Conservation (phyloP, 2,113 vertebrate genomes). For the Sphyrna mokarran region DNA sequence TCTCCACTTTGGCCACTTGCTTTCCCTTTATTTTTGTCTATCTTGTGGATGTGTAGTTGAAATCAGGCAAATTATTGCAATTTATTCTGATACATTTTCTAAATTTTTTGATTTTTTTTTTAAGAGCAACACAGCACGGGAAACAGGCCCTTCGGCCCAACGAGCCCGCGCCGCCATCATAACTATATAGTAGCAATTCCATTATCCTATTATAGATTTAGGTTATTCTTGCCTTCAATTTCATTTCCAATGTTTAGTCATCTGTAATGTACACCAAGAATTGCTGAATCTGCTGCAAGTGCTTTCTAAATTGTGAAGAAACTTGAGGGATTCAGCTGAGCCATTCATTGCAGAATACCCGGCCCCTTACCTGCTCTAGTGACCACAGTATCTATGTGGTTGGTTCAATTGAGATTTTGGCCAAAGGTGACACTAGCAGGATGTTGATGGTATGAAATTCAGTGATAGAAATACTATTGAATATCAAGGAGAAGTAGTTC, state of each 20-base stretch:
- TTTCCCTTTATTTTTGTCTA: neutral
- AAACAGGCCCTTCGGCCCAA: too few relatives aligned
- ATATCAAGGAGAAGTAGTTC: neutral
- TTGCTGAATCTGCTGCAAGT: neutral
- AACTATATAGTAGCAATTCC: too few relatives aligned
- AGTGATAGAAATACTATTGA: neutral
- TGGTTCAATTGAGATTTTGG: neutral
- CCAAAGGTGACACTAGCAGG: neutral
- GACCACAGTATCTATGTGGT: neutral
- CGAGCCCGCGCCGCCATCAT: too few relatives aligned
- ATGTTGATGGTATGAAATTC: neutral
- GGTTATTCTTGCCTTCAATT: neutral
- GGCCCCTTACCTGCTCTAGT: neutral
- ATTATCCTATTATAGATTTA: too few relatives aligned
- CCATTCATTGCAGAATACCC: neutral
- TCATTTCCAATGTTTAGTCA: neutral
- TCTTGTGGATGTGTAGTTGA: neutral
- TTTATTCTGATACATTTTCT: neutral
- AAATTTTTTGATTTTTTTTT: neutral
- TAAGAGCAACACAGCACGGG: too few relatives aligned
- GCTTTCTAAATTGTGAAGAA: neutral
- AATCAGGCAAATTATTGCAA: neutral
- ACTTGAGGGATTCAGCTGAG: neutral
- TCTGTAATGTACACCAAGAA: neutral
- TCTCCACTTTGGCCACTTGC: neutral